Evolutionary conservation across 2,888 invertebrate species (phyloP).

Genomic region (Apeira syringaria): DNA sequence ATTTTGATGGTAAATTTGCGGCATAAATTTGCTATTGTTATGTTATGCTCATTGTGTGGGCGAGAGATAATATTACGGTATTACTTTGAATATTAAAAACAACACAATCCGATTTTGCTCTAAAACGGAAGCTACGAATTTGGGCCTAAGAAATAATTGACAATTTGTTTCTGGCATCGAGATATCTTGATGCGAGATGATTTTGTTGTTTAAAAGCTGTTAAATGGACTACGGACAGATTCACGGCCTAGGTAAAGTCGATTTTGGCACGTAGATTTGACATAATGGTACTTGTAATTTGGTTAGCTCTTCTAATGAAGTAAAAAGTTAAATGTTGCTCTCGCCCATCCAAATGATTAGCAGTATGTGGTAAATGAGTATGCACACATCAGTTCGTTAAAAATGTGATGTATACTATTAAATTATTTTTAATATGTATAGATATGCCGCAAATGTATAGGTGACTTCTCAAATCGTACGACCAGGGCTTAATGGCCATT

Average conservation of each 20-base stretch:
- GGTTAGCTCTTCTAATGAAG: not conserved
- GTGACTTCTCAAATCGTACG: slow-evolving; percentile 49
- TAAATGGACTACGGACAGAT: not conserved
- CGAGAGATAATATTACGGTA: not conserved
- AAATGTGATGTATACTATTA: slow-evolving; percentile 15
- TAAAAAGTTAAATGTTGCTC: not conserved
- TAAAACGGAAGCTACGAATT: too few species aligned
- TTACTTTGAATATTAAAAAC: too few species aligned
- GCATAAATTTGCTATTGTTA: slow-evolving; percentile 20
- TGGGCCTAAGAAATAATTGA: too few species aligned
- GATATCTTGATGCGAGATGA: too few species aligned
- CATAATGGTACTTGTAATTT: not conserved
- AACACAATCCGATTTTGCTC: too few species aligned
- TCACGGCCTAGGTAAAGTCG: not conserved
- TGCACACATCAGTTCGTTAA: slow-evolving; percentile 22
- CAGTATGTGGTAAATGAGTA: slow-evolving; percentile 6
- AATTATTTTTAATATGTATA: not conserved
- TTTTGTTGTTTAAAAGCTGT: not conserved
- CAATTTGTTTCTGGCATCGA: too few species aligned
- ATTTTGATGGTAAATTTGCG: slow-evolving; percentile 4
- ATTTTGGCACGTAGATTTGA: too few species aligned
- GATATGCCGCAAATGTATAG: slow-evolving; percentile 7
- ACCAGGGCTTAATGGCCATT: slow-evolving; percentile 50
- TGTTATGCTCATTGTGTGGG: slow-evolving; percentile 8
- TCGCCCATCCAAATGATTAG: slow-evolving; percentile 16